A percentile compares a stretch with the other conserved stretches of the same genome.
Evolutionary conservation across 2,797 vertebrate genomes (phyloP).

Genomic region (Rousettus madagascariensis): DNA sequence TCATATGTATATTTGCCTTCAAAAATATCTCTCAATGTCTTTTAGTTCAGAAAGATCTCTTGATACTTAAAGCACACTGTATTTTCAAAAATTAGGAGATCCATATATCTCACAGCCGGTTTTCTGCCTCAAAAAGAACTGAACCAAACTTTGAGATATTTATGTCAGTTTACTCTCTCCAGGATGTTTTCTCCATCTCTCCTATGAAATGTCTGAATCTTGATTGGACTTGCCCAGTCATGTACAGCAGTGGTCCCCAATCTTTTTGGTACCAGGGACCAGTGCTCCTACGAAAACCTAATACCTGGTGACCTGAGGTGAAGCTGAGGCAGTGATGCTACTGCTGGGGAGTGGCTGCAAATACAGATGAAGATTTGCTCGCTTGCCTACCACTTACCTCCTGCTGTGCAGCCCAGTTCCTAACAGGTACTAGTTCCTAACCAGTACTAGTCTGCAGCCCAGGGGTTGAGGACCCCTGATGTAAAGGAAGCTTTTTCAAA

Average conservation of each 20-base stretch:
- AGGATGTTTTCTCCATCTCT: not conserved
- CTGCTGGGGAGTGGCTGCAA: too few relatives aligned
- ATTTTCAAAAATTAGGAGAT: not conserved
- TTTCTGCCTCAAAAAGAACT: not conserved
- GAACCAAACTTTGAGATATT: not conserved
- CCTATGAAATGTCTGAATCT: not conserved
- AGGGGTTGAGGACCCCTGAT: too few relatives aligned
- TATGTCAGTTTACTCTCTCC: not conserved
- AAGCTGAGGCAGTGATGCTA: too few relatives aligned
- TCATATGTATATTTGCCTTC: not conserved
- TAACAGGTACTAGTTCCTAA: too few relatives aligned
- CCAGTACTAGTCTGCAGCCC: too few relatives aligned
- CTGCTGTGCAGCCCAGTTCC: too few relatives aligned
- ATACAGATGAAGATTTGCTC: too few relatives aligned
- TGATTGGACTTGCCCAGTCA: not conserved
- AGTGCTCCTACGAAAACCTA: too few relatives aligned
- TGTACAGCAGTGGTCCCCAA: too few relatives aligned
- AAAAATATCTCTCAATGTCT: not conserved
- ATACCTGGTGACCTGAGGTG: too few relatives aligned
- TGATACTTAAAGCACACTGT: not conserved
- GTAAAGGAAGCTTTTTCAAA: not conserved
- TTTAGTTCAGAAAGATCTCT: not conserved
- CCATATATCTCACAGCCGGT: not conserved
- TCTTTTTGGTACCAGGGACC: too few relatives aligned
- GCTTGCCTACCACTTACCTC: too few relatives aligned